These are phyloP conservation scores for Drosophila niveifrons DNA, from an alignment of 2,888 invertebrate genomes.

Conservation along the genomic window DNA sequence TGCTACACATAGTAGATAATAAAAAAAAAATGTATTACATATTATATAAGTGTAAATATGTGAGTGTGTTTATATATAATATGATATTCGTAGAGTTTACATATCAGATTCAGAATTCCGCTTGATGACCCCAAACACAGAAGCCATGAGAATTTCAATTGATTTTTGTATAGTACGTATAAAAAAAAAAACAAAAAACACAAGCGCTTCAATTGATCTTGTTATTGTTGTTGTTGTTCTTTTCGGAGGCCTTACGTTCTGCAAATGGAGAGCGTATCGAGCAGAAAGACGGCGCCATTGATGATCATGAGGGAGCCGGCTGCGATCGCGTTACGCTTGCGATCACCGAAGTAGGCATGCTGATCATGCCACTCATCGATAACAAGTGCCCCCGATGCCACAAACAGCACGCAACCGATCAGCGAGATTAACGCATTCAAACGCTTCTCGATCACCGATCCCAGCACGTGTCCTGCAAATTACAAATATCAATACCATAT, in stretches of 20 bases:
- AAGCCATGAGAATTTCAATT: constrained; percentile 65
- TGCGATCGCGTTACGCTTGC: constrained; percentile 83
- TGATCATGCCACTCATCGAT: constrained; percentile 83
- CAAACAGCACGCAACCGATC: constrained; percentile 82
- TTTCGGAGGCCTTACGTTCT: constrained; percentile 80
- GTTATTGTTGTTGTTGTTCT: neutral
- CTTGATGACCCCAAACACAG: constrained; percentile 40
- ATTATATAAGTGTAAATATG: constrained; percentile 17
- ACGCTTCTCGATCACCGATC: constrained; percentile 83
- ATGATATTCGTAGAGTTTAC: constrained; percentile 55
- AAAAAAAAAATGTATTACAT: constrained; percentile 21
- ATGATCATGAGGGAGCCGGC: constrained; percentile 84
- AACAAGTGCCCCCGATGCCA: constrained; percentile 83
- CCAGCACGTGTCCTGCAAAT: constrained; percentile 78
- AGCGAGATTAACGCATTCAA: constrained; percentile 82
- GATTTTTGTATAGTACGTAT: constrained; percentile 9
- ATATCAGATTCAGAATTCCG: constrained; percentile 49
- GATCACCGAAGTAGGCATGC: constrained; percentile 69
- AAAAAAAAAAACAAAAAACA: constrained; percentile 39
- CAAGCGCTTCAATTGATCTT: neutral
- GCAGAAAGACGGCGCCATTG: constrained; percentile 83
- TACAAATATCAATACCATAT: neutral
- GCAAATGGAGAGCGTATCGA: constrained; percentile 84
- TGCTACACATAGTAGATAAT: constrained; percentile 45
- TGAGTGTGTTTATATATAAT: constrained; percentile 16